Conservation (phyloP, 1,140 invertebrate genomes). For the Micrasema longulum region DNA sequence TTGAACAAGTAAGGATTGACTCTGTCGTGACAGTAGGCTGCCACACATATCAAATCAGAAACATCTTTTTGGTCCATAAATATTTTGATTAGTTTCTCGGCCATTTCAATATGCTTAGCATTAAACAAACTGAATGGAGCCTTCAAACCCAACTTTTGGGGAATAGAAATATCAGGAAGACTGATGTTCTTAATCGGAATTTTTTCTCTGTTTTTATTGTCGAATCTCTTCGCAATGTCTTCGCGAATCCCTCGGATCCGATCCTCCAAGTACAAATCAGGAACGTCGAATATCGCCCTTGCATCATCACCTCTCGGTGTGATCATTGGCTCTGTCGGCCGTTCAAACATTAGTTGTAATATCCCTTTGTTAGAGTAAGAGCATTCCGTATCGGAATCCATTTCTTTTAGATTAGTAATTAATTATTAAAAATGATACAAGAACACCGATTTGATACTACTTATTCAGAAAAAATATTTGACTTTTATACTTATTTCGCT, state of each 20-base stretch:
- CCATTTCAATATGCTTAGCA: slow-evolving; percentile 76
- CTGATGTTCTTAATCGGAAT: slow-evolving; percentile 71
- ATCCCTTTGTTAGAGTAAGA: neutral
- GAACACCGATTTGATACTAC: no score
- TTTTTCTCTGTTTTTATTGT: slow-evolving; percentile 62
- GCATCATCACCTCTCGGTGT: slow-evolving; percentile 74
- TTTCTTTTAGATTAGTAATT: no score
- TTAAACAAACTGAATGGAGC: slow-evolving; percentile 82
- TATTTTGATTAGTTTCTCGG: slow-evolving; percentile 77
- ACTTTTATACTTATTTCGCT: no score
- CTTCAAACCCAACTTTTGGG: slow-evolving; percentile 75
- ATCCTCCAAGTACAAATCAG: slow-evolving; percentile 69
- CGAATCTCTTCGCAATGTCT: slow-evolving; percentile 72
- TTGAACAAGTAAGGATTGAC: slow-evolving; percentile 83
- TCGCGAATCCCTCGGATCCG: slow-evolving; percentile 73
- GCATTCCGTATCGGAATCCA: no score
- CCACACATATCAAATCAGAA: slow-evolving; percentile 78
- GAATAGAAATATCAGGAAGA: slow-evolving; percentile 75
- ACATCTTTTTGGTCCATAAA: slow-evolving; percentile 77
- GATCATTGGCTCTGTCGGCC: slow-evolving; percentile 80
- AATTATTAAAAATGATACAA: no score
- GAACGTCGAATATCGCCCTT: slow-evolving; percentile 73
- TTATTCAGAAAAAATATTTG: no score
- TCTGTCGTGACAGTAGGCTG: slow-evolving; percentile 78
- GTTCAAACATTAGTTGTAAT: slow-evolving; percentile 75